phyloP scores from a whole-genome alignment of 2,797 vertebrate genomes.

The Gorsachius magnificus region DNA sequence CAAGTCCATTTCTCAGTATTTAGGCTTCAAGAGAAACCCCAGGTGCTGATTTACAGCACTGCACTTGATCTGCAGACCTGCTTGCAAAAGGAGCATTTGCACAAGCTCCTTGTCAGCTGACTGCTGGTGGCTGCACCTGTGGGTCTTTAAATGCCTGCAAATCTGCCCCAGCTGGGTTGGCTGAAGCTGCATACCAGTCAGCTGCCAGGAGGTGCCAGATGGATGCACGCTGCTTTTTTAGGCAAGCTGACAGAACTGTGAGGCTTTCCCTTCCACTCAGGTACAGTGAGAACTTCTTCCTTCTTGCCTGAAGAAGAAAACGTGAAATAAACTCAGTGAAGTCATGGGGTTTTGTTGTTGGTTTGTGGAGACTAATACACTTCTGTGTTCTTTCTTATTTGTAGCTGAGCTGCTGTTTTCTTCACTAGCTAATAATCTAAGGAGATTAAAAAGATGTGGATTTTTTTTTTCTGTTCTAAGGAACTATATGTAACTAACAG shows the following conservation, averaged over 20 bases:
- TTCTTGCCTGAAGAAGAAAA: not conserved
- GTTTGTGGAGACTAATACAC: not conserved
- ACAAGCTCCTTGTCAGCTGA: not conserved
- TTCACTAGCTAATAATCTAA: not conserved
- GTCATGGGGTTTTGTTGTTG: not conserved
- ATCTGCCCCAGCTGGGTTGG: not conserved
- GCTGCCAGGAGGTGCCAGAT: not conserved
- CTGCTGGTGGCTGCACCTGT: slow-evolving; percentile 11
- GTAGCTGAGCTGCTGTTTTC: not conserved
- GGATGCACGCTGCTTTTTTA: not conserved
- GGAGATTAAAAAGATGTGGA: not conserved
- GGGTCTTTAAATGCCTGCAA: not conserved
- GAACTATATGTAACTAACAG: not conserved
- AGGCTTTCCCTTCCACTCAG: not conserved
- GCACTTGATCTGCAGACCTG: rapidly evolving
- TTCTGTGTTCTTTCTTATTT: not conserved
- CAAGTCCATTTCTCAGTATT: not conserved
- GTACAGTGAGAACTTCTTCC: not conserved
- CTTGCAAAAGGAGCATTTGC: not conserved
- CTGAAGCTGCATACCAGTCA: not conserved
- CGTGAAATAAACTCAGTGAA: not conserved
- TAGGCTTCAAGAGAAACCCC: not conserved
- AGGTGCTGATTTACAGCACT: not conserved
- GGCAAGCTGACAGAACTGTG: not conserved
- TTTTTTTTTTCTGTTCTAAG: not conserved